Evolutionary conservation across 1,140 invertebrate genomes (phyloP).

Genomic region (Campodea augens): DNA sequence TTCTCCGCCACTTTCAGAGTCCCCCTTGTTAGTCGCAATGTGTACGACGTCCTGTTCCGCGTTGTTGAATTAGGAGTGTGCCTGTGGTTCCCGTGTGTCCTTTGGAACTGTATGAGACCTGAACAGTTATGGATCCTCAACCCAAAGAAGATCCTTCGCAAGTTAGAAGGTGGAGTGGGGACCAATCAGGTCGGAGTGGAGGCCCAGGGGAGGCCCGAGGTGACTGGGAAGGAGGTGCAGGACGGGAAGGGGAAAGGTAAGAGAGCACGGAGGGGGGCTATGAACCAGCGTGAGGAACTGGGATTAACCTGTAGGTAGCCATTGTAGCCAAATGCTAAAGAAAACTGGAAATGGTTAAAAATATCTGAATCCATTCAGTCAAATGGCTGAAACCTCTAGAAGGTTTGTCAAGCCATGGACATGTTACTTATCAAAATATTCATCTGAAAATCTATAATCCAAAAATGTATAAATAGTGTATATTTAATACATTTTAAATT

Average conservation of each 20-base stretch:
- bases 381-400: too few relatives aligned
- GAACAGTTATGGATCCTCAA: conserved; percentile 86
- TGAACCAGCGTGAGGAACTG: not conserved
- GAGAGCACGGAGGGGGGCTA: conserved; percentile 3
- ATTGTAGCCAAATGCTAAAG: too few relatives aligned
- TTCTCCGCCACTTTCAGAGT: too few relatives aligned
- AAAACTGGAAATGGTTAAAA: too few relatives aligned
- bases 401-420: too few relatives aligned
- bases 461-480: too few relatives aligned
- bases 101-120: conserved; percentile 90
- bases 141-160: conserved; percentile 61
- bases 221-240: conserved; percentile 8
- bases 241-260: conserved; percentile 6
- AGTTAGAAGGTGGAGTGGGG: conserved; percentile 30
- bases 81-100: conserved; percentile 82
- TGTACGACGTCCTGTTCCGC: conserved; percentile 76
- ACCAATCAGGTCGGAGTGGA: not conserved
- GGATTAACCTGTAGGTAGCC: too few relatives aligned
- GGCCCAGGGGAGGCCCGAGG: conserved; percentile 5
- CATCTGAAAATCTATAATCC: too few relatives aligned
- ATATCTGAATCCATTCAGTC: too few relatives aligned
- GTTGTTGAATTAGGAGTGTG: conserved; percentile 83
- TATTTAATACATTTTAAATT: too few relatives aligned
- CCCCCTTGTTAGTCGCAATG: conserved; percentile 69
- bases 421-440: too few relatives aligned